Conservation (phyloP, 2,113 vertebrate species). For the Seriola dumerili region DNA sequence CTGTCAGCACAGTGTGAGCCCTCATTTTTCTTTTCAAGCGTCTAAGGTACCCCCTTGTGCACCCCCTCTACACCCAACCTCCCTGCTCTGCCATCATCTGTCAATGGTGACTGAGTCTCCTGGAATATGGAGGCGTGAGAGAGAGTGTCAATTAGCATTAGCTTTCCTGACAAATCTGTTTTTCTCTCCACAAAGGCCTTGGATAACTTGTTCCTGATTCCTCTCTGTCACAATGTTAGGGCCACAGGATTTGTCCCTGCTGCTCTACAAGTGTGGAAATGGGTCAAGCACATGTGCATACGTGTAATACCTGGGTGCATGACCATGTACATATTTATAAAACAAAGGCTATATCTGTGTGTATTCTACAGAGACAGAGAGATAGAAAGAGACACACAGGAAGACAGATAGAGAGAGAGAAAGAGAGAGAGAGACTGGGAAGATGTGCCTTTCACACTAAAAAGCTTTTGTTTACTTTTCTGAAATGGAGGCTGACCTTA, state of each 20-base stretch:
- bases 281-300: slow-evolving; percentile 63
- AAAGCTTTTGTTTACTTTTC: slow-evolving; percentile 70
- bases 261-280: slow-evolving; percentile 61
- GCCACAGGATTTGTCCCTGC: slow-evolving; percentile 50
- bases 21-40: slow-evolving; percentile 94
- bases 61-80: slow-evolving; percentile 70
- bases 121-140: slow-evolving; percentile 89
- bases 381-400: slow-evolving; percentile 1
- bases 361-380: not conserved
- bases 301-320: slow-evolving; percentile 17
- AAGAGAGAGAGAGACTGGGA: not conserved
- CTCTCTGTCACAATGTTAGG: slow-evolving; percentile 63
- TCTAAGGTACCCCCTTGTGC: slow-evolving; percentile 74
- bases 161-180: slow-evolving; percentile 83
- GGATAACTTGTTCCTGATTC: slow-evolving; percentile 77
- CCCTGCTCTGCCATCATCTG: slow-evolving; percentile 91
- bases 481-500: slow-evolving; percentile 73
- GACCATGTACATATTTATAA: slow-evolving; percentile 2
- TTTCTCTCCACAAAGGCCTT: slow-evolving; percentile 70
- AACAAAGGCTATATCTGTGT: not conserved
- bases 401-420: not conserved
- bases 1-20: slow-evolving; percentile 89
- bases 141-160: slow-evolving; percentile 92
- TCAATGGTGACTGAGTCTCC: slow-evolving; percentile 88
- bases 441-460: slow-evolving; percentile 63